Evolutionary conservation across 2,113 vertebrate genomes (phyloP).

Genomic region (Ceyx melanurus): DNA sequence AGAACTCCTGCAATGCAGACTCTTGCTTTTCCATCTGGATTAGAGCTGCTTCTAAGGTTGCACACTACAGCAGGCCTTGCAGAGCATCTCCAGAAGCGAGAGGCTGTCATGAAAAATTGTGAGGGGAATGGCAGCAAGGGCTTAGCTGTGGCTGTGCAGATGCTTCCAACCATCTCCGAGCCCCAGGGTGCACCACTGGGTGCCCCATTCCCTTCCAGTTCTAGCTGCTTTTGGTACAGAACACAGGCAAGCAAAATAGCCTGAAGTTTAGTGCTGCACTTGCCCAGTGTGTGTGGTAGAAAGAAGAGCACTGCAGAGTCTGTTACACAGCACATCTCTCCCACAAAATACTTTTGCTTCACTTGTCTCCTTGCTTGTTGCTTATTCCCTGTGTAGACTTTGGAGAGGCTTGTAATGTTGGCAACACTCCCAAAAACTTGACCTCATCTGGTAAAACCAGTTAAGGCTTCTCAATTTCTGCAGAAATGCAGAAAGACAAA

Average conservation of each 20-base stretch:
- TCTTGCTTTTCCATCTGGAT: background rate
- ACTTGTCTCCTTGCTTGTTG: background rate
- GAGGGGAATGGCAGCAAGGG: background rate
- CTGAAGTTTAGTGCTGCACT: background rate
- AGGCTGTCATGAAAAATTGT: background rate
- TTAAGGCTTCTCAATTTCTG: background rate
- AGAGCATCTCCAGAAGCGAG: background rate
- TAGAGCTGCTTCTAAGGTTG: background rate
- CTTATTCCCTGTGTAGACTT: background rate
- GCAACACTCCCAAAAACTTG: background rate
- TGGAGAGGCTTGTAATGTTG: background rate
- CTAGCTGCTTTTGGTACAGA: background rate
- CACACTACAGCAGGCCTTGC: background rate
- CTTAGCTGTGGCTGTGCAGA: rapidly evolving
- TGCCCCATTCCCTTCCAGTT: background rate
- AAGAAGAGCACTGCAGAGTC: background rate
- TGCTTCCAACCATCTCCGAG: background rate
- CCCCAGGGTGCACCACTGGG: background rate
- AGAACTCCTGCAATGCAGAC: background rate
- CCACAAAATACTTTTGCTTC: background rate
- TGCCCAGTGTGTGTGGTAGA: background rate
- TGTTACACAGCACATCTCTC: background rate
- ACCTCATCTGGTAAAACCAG: background rate
- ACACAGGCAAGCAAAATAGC: background rate
- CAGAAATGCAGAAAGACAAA: background rate